Conservation (phyloP, 2,113 vertebrate species). For the Crotalus horridus region DNA sequence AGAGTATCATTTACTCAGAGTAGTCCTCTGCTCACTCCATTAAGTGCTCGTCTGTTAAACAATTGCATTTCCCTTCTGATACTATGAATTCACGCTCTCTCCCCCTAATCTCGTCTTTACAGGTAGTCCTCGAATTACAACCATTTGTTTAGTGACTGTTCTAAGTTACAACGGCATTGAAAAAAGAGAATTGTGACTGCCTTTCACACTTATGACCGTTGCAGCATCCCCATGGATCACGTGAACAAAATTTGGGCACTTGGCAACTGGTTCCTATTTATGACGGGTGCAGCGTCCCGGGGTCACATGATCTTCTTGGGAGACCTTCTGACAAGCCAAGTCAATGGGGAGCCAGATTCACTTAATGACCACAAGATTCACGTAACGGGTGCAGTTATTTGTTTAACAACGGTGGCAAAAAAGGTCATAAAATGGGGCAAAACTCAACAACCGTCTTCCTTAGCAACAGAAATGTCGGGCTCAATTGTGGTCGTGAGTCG, state of each 20-base stretch:
- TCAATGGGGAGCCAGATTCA: not conserved
- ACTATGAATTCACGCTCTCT: not conserved
- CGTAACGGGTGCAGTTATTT: not conserved
- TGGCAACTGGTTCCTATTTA: not conserved
- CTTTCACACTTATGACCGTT: not conserved
- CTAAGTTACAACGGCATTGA: not conserved
- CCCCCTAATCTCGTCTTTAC: not conserved
- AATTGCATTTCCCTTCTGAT: not conserved
- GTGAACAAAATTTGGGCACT: accelerated
- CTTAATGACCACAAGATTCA: not conserved
- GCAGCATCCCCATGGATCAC: not conserved
- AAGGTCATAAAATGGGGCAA: not conserved
- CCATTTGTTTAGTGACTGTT: not conserved
- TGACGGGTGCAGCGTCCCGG: not conserved
- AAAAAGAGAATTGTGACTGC: not conserved
- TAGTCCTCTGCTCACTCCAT: not conserved
- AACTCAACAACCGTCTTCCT: not conserved
- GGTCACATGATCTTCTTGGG: not conserved
- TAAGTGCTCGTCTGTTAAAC: not conserved
- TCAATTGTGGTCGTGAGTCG: not conserved
- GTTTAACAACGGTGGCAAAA: not conserved
- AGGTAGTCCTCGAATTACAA: not conserved
- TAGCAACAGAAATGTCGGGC: not conserved
- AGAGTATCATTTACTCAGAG: not conserved
- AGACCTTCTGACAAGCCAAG: not conserved